phyloP scores from a whole-genome alignment of 2,888 invertebrate species.

The Gari tellinella region DNA sequence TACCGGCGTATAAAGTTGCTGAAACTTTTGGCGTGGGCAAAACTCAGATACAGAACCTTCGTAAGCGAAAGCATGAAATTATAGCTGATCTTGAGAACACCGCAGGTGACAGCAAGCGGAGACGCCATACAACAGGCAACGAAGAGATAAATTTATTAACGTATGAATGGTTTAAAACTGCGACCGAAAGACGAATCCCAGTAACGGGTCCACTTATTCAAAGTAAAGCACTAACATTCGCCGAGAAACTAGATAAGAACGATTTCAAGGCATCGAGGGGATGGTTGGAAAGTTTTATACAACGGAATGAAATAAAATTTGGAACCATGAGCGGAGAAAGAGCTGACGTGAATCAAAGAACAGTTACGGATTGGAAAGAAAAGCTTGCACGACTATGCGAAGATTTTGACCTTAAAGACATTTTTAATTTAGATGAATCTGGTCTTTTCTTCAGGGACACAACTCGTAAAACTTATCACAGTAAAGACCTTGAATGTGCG shows the following conservation, averaged over 20 bases:
- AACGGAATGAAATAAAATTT: slow-evolving; percentile 25
- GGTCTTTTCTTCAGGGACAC: slow-evolving; percentile 45
- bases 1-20: too few species aligned
- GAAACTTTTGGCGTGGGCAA: too few species aligned
- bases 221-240: slow-evolving; percentile 15
- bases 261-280: slow-evolving; percentile 23
- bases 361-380: slow-evolving; percentile 30
- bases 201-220: slow-evolving; percentile 25
- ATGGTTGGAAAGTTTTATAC: slow-evolving; percentile 21
- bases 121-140: too few species aligned
- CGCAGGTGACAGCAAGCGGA: too few species aligned
- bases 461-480: slow-evolving; percentile 25
- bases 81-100: too few species aligned
- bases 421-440: slow-evolving; percentile 59
- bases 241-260: slow-evolving; percentile 1
- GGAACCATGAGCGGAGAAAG: slow-evolving; percentile 19
- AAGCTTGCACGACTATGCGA: slow-evolving; percentile 13
- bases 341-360: slow-evolving; percentile 22
- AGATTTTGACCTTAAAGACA: slow-evolving; percentile 33
- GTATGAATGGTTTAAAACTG: slow-evolving; percentile 31
- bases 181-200: slow-evolving; percentile 1
- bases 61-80: too few species aligned
- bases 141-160: too few species aligned
- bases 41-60: too few species aligned
- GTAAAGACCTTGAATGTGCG: slow-evolving; percentile 42